phyloP scores from a whole-genome alignment of 64 coral and sea anemone genomes.

The Montipora foliosa region DNA sequence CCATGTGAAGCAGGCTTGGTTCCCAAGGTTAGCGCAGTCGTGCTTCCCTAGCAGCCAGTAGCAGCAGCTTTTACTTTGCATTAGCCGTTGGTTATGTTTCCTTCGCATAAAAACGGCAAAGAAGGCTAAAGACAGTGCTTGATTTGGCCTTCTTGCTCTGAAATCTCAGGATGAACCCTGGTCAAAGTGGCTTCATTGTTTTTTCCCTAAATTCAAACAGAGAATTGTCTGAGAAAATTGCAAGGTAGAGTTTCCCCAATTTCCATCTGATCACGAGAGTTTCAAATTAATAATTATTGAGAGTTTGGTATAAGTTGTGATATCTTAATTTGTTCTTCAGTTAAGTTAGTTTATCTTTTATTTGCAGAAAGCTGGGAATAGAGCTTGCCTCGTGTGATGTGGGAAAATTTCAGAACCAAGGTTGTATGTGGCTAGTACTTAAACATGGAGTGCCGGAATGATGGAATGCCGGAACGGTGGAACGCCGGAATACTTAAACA shows the following conservation, averaged over 20 bases:
- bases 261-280: background rate
- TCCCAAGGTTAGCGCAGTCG: background rate
- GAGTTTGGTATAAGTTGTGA: too few species aligned
- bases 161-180: constrained; percentile 23
- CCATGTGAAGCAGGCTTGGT: background rate
- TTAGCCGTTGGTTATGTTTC: background rate
- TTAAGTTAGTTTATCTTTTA: background rate
- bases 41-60: too few species aligned
- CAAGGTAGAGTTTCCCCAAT: constrained; percentile 60
- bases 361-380: constrained; percentile 83
- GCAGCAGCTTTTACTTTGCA: too few species aligned
- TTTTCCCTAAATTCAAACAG: constrained; percentile 91
- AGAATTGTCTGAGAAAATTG: constrained; percentile 91
- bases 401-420: constrained; percentile 85
- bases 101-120: background rate
- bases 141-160: background rate
- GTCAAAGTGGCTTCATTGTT: constrained; percentile 82
- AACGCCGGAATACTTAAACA: too few species aligned
- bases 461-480: too few species aligned
- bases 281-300: too few species aligned
- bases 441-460: too few species aligned
- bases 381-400: constrained; percentile 71
- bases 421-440: constrained; percentile 11
- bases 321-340: background rate
- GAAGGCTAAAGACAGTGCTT: background rate